Conservation (phyloP, 2,888 invertebrate species). For the Teleiodes luculella region DNA sequence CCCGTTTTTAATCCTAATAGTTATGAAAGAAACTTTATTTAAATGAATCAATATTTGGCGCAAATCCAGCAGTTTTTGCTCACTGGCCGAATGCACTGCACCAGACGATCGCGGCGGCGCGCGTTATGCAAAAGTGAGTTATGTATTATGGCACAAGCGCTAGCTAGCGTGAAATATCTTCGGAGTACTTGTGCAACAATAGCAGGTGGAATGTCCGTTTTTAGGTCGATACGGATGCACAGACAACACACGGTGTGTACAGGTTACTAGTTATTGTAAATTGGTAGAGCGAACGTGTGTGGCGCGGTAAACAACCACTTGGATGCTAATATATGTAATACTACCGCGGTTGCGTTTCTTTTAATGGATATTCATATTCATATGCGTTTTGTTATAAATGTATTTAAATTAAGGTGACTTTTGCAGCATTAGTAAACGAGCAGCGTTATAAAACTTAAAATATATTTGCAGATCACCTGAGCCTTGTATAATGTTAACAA, state of each 20-base stretch:
- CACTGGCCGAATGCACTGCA: background rate
- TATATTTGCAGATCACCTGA: too few relatives aligned
- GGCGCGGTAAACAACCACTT: background rate
- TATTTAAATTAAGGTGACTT: too few relatives aligned
- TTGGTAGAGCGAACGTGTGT: background rate
- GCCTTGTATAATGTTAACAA: too few relatives aligned
- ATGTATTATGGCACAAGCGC: slow-evolving; percentile 26
- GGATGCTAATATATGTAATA: background rate
- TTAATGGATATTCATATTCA: background rate
- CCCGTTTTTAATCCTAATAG: too few relatives aligned
- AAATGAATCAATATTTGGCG: too few relatives aligned
- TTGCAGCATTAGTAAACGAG: too few relatives aligned
- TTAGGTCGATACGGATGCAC: slow-evolving; percentile 32
- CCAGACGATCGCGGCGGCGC: background rate
- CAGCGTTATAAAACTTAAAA: too few relatives aligned
- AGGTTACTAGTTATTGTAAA: slow-evolving; percentile 16
- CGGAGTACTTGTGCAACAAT: slow-evolving; percentile 29
- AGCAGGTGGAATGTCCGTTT: slow-evolving; percentile 31
- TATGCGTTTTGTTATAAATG: too few relatives aligned
- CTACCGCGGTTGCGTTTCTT: background rate
- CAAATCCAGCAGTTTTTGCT: too few relatives aligned
- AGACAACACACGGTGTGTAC: slow-evolving; percentile 25
- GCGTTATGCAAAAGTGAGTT: slow-evolving; percentile 29
- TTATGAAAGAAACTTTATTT: too few relatives aligned
- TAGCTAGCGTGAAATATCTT: slow-evolving; percentile 26